phyloP scores from a whole-genome alignment of 2,888 invertebrate genomes.

The Drosophila nigricruria region DNA sequence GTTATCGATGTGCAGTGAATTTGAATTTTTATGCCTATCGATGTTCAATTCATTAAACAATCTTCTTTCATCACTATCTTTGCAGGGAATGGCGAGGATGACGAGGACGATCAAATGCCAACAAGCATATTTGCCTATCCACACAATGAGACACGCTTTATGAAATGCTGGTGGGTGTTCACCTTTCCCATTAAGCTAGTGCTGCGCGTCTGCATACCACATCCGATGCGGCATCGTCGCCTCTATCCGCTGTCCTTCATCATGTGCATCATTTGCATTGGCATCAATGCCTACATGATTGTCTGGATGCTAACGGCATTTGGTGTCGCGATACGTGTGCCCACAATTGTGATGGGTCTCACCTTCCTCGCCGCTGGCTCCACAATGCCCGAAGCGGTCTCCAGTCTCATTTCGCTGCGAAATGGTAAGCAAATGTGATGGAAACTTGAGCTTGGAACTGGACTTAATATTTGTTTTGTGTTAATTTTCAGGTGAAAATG shows the following conservation, averaged over 20 bases:
- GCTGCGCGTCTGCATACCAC: conserved; percentile 90
- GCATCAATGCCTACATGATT: conserved; percentile 92
- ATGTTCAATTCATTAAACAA: not conserved
- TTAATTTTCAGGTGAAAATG: conserved; percentile 89
- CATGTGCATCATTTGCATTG: conserved; percentile 95
- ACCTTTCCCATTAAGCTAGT: conserved; percentile 90
- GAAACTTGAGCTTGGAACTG: not conserved
- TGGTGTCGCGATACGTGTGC: conserved; percentile 92
- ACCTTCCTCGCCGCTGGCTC: conserved; percentile 96
- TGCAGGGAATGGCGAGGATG: conserved; percentile 74
- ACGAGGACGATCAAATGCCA: conserved; percentile 55
- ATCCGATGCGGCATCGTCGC: conserved; percentile 87
- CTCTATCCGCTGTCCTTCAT: conserved; percentile 92
- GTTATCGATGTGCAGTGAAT: not conserved
- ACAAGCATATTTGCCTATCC: conserved; percentile 86
- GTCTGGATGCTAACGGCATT: conserved; percentile 97
- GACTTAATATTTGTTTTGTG: not conserved
- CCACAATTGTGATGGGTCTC: conserved; percentile 96
- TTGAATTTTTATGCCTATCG: not conserved
- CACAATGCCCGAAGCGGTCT: conserved; percentile 92
- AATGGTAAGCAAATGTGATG: conserved; percentile 88
- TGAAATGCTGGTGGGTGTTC: conserved; percentile 88
- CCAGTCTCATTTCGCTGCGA: conserved; percentile 93
- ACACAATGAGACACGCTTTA: conserved; percentile 64
- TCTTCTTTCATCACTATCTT: not conserved